Evolutionary conservation across 1,140 invertebrate genomes (phyloP).

Genomic region (Homalodisca vitripennis): DNA sequence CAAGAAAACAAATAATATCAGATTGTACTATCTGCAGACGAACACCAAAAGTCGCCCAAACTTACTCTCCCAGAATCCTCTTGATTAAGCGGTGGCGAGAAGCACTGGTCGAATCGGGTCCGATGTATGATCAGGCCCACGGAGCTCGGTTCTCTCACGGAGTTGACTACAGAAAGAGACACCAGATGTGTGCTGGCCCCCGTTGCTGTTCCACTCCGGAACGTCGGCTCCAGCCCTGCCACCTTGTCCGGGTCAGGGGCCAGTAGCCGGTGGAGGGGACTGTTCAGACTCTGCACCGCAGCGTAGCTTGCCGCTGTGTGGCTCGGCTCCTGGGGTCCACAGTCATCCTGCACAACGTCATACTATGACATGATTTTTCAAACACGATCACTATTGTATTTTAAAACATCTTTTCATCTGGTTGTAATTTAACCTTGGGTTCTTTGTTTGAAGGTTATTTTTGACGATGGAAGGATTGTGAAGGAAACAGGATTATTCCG

Average conservation of each 20-base stretch:
- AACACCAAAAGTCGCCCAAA: too few species aligned
- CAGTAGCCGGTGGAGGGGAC: constrained; percentile 5
- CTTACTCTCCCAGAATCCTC: too few species aligned
- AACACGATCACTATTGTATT: too few species aligned
- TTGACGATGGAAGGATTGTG: too few species aligned
- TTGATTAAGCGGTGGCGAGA: neutral
- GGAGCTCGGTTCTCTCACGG: too few species aligned
- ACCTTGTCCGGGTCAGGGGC: neutral
- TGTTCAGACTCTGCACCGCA: constrained; percentile 39
- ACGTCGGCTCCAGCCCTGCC: constrained; percentile 8
- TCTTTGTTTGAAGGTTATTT: too few species aligned
- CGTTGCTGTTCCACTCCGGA: neutral
- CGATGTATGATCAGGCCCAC: constrained; percentile 9
- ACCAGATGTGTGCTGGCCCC: constrained; percentile 15
- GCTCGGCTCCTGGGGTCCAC: neutral
- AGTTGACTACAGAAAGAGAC: neutral
- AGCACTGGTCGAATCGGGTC: constrained; percentile 4
- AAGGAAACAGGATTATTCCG: too few species aligned
- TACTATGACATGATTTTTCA: too few species aligned
- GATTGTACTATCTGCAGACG: too few species aligned
- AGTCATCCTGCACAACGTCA: constrained; percentile 16
- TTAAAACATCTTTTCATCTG: too few species aligned
- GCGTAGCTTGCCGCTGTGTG: constrained; percentile 47
- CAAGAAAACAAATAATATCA: too few species aligned
- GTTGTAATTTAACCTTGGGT: too few species aligned